phyloP scores from a whole-genome alignment of 2,797 vertebrate genomes.

The Serranus cabrilla region DNA sequence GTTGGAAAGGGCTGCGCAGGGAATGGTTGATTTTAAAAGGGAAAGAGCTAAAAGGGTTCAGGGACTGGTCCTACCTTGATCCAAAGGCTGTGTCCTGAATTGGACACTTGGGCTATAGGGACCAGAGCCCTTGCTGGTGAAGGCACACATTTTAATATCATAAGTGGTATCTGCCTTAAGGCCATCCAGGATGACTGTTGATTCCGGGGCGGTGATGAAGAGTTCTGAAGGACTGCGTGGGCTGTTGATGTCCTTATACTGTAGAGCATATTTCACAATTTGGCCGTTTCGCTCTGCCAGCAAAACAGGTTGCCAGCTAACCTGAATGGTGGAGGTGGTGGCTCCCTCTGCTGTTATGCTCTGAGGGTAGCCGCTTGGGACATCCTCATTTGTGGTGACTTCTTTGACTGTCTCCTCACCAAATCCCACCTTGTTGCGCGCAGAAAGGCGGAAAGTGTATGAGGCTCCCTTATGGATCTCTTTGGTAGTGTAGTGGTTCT shows the following conservation, averaged over 20 bases:
- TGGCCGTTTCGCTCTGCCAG: conserved; percentile 95
- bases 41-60: conserved; percentile 67
- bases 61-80: conserved; percentile 99
- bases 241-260: conserved; percentile 99
- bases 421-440: conserved; percentile 98
- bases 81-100: conserved; percentile 99
- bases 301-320: conserved; percentile 93
- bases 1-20: conserved; percentile 80
- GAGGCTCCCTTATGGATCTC: conserved; percentile 98
- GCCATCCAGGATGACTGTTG: conserved; percentile 92
- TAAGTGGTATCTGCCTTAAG: conserved; percentile 99
- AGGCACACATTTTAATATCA: conserved; percentile 99
- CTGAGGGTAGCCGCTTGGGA: conserved; percentile 96
- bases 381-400: conserved; percentile 94
- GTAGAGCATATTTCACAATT: conserved; percentile 95
- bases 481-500: conserved; percentile 98
- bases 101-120: conserved; percentile 99
- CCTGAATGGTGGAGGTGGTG: conserved; percentile 93
- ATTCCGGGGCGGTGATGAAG: conserved; percentile 94
- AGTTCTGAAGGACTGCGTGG: conserved; percentile 95
- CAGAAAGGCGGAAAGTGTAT: conserved; percentile 95
- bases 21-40: conserved; percentile 75
- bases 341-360: conserved; percentile 92
- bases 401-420: conserved; percentile 98
- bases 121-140: conserved; percentile 99